Percentiles rank a stretch among this genome's conserved stretches.
These are phyloP conservation scores for Plemyria rubiginata DNA, from an alignment of 2,888 invertebrate species.

Conservation along the genomic window DNA sequence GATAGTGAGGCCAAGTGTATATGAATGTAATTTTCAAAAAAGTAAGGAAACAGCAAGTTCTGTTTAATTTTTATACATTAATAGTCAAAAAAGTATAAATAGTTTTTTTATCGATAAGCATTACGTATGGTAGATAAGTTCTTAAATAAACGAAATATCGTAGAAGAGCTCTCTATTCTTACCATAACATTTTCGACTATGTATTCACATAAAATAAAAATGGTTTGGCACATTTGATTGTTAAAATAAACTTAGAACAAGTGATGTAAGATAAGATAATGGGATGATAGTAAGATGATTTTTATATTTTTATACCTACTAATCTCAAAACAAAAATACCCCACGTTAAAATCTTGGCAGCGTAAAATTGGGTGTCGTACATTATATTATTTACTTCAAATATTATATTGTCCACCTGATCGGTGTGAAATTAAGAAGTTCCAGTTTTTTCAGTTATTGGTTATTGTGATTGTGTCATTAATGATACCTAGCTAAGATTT, in stretches of 20 bases:
- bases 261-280: background rate
- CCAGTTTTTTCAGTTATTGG: too few species aligned
- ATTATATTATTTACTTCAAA: too few species aligned
- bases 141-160: constrained; percentile 8
- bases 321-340: background rate
- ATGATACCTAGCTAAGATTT: too few species aligned
- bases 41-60: too few species aligned
- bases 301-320: background rate
- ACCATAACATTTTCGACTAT: background rate
- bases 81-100: too few species aligned
- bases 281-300: background rate
- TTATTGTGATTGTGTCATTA: too few species aligned
- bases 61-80: too few species aligned
- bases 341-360: background rate
- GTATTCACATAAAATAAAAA: background rate
- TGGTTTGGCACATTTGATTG: constrained; percentile 44
- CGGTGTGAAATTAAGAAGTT: too few species aligned
- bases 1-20: too few species aligned
- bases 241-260: constrained; percentile 21
- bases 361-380: background rate
- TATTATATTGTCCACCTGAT: too few species aligned
- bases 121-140: constrained; percentile 1
- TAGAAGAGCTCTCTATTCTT: constrained; percentile 25
- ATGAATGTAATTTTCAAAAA: too few species aligned
- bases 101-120: background rate